phyloP scores from a whole-genome alignment of 2,797 vertebrate species.

The Poecilia velifera region DNA sequence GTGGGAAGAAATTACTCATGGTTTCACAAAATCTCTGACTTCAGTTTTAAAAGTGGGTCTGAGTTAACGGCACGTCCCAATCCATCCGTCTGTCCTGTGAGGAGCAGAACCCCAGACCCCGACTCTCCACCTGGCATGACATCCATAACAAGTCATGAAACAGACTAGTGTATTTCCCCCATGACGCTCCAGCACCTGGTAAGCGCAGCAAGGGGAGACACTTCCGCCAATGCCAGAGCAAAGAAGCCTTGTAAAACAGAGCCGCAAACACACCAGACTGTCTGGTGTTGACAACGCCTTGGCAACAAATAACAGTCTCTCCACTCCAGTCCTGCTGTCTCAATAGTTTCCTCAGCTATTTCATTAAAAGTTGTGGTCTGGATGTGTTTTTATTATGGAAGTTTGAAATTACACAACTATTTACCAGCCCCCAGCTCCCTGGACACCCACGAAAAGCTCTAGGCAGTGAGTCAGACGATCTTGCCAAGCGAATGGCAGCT shows the following conservation, averaged over 20 bases:
- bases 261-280: constrained; percentile 67
- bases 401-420: constrained; percentile 57
- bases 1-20: constrained; percentile 1
- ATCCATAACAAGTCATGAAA: constrained; percentile 45
- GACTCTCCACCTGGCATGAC: not conserved
- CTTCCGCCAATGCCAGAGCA: constrained; percentile 53
- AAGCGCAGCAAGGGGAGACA: constrained; percentile 49
- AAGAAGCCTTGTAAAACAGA: constrained; percentile 63
- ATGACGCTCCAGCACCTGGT: constrained; percentile 58
- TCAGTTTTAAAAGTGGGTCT: constrained; percentile 2
- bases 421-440: constrained; percentile 59
- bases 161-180: constrained; percentile 42
- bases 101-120: not conserved
- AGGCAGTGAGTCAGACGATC: constrained; percentile 52
- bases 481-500: constrained; percentile 64
- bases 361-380: constrained; percentile 52
- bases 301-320: constrained; percentile 49
- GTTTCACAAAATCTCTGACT: not conserved
- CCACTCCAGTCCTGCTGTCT: constrained; percentile 44
- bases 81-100: constrained; percentile 22
- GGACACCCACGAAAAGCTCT: constrained; percentile 48
- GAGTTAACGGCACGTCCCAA: constrained; percentile 40
- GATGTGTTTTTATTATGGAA: constrained; percentile 65
- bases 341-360: constrained; percentile 54
- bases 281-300: constrained; percentile 74